Evolutionary conservation across 2,797 vertebrate genomes (phyloP), one percentile per base, ranked within the genome.

Genomic region (Channa striata): DNA sequence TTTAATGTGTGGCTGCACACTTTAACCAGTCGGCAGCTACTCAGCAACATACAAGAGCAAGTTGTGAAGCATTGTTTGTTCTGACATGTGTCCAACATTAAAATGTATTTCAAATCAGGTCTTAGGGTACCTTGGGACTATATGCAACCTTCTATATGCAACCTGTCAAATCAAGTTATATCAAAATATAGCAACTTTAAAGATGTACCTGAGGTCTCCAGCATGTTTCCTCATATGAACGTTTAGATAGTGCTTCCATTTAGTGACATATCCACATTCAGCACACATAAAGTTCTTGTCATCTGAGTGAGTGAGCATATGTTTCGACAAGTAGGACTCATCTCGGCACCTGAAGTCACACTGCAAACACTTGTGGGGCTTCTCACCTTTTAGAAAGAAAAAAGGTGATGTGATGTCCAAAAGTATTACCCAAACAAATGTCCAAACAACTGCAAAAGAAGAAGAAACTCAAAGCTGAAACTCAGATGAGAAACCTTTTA

Each of bases 171-270:
- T 21, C 4, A 1, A 46, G 25, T 53, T 9, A 23, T 13, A n/a
- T n/a, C n/a, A 56, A 30, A 19, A 59, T 11, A 50, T 7, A 39
- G n/a, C n/a, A n/a, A n/a, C n/a, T 17, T 19, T 44, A 48, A 53
- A 23, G 1, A 25, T 12, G 2, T 80, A 98, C 98, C 97, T 95
- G 84, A 99, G 96, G 87, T 99, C 98, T 14, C 97, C 97, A 0
- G 95, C 93, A 20, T 99, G 98, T 83, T 99, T 99, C 72, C 98
- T 95, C 98, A 99, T 99, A 75, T 99, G 98, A 67, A 99, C 96
- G 0, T 93, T 98, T 62, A 99, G 92, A 73, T 98, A 99, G 80
- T 99, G 98, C 69, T 99, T 99, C 98, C 98, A 99, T 75, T 98
- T 99, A 49, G 98, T 99, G 90, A 99, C 93, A 14, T 99, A 99